Base-by-base conservation (phyloP, 2,888 invertebrate genomes). In the Dicroscelio sp. region DNA sequence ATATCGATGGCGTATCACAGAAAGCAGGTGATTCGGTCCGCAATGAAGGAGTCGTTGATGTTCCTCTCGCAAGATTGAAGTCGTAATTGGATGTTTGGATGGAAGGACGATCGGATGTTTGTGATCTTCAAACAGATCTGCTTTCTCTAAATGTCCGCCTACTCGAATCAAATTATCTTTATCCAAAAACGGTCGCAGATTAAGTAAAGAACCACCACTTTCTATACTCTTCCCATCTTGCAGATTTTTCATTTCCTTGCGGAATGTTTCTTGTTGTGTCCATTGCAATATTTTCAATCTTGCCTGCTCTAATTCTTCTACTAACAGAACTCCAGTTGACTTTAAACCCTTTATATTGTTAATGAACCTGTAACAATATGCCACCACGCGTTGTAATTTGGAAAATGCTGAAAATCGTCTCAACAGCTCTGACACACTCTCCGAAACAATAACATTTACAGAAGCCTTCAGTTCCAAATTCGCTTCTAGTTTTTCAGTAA, bases 351-450 rank as follows among this genome's bases (percentile, higher is more conserved):
- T 38, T 12, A 38, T 8, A 38, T 38, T 38, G 12, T 12, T 38
- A 6, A 38, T 5, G 14, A 20, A 48, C 48, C 48, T 14, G 31
- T 73, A 73, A 20, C 73, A 73, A 27, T 48, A 48, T 6, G 73
- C 73, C 17, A 73, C 10, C 5, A 73, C 73, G n/a, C 73, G 25
- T 20, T 73, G 73, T 52, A 73, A 52, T 52, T 73, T 73, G 6
- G 52, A 48, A 20, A 73, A 48, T 6, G 25, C 52, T 4, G 43
- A 43, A 38, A 38, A 69, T 33, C 33, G 38, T 43, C 35, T 69
- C 69, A 69, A 43, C 5, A 67, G n/a, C n/a, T 67, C 17, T 10
- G 10, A 35, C 20, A 1, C 30, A n/a, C 10, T 23, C 10, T 35
- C 33, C 10, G 67, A 33, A 6, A 35, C 23, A 3, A 35, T 12